These are phyloP conservation scores for Polydrusus tereticollis DNA, from an alignment of 2,888 invertebrate genomes.

Conservation along the genomic window DNA sequence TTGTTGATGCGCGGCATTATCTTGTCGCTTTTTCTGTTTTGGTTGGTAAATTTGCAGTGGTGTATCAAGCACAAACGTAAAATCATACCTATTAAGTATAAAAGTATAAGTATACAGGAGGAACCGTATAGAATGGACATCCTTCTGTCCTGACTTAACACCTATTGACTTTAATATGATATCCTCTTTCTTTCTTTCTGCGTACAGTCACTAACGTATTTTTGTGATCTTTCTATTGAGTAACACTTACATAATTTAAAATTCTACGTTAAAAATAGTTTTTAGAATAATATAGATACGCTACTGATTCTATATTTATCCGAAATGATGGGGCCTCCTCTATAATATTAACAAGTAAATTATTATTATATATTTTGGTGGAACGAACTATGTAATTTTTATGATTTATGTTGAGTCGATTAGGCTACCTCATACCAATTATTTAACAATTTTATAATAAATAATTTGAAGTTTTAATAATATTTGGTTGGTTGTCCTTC, in stretches of 20 bases:
- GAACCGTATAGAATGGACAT: no score
- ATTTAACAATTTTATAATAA: constrained; percentile 11
- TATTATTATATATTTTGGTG: constrained; percentile 21
- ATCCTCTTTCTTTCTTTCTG: no score
- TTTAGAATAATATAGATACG: not conserved
- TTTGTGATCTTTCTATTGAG: no score
- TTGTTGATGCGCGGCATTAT: constrained; percentile 38
- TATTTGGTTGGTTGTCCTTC: constrained; percentile 8
- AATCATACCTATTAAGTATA: no score
- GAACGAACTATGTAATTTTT: constrained; percentile 29
- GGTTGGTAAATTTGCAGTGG: constrained; percentile 28
- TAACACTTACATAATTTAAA: no score
- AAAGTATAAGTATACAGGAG: no score
- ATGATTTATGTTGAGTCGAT: constrained; percentile 34
- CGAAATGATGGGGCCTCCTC: constrained; percentile 9
- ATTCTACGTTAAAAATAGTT: no score
- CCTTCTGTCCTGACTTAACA: no score
- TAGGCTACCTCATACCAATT: constrained; percentile 34
- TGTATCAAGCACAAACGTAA: not conserved
- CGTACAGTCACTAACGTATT: no score
- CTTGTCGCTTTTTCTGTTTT: constrained; percentile 28
- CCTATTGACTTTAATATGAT: no score
- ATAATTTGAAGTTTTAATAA: not conserved
- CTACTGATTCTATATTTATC: constrained; percentile 5
- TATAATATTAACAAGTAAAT: constrained; percentile 10